Percentiles rank a stretch among this genome's conserved stretches.
phyloP scores from a whole-genome alignment of 2,797 vertebrate genomes.

The Ciconia nigra region DNA sequence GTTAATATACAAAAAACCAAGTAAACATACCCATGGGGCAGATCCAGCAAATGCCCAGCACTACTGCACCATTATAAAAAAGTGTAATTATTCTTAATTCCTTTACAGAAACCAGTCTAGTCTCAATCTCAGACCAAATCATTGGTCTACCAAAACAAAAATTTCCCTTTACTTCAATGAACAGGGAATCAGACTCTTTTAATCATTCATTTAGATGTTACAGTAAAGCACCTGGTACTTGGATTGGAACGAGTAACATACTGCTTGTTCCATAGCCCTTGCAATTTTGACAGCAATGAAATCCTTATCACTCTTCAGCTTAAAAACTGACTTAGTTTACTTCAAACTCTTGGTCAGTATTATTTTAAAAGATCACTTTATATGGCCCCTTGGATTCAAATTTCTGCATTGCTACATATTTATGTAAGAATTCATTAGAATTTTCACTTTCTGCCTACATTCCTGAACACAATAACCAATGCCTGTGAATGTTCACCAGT shows the following conservation, averaged over 20 bases:
- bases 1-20: not conserved
- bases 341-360: not conserved
- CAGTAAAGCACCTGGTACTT: not conserved
- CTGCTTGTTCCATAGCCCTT: not conserved
- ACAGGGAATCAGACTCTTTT: not conserved
- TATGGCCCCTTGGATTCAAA: not conserved
- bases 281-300: not conserved
- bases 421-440: not conserved
- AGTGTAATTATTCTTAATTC: not conserved
- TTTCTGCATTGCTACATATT: not conserved
- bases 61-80: not conserved
- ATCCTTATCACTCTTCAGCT: not conserved
- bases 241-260: not conserved
- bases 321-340: not conserved
- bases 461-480: slow-evolving; percentile 10
- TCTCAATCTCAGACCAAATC: not conserved
- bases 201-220: not conserved
- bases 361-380: not conserved
- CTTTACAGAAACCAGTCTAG: not conserved
- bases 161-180: not conserved
- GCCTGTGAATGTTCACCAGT: not conserved
- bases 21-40: not conserved
- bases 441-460: not conserved
- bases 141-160: not conserved
- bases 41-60: not conserved